phyloP scores from a whole-genome alignment of 2,888 invertebrate genomes.

The Andricus quercusramuli region DNA sequence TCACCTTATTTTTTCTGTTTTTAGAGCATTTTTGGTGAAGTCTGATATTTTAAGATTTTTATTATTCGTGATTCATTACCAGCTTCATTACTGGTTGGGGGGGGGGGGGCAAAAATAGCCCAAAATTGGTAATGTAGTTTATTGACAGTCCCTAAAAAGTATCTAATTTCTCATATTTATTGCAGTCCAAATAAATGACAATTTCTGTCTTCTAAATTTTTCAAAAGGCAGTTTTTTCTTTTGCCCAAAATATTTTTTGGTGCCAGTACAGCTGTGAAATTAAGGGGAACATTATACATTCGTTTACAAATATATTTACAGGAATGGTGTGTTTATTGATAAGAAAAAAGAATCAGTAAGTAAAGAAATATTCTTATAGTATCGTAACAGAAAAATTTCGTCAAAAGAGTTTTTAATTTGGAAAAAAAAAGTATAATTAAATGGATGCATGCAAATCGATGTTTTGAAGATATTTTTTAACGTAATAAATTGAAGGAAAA shows the following conservation, averaged over 20 bases:
- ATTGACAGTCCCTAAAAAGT: too few species aligned
- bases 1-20: too few species aligned
- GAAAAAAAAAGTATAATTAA: neutral
- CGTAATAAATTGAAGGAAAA: neutral
- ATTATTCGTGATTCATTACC: too few species aligned
- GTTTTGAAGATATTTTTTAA: slow-evolving; percentile 1
- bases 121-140: too few species aligned
- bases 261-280: neutral
- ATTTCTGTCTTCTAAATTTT: neutral
- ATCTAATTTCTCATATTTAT: too few species aligned
- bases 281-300: neutral
- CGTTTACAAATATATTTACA: neutral
- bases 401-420: neutral
- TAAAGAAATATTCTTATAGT: neutral
- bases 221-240: neutral
- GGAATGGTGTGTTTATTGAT: slow-evolving; percentile 21
- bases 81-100: too few species aligned
- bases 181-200: too few species aligned
- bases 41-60: too few species aligned
- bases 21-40: too few species aligned
- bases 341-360: neutral
- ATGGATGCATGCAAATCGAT: slow-evolving; percentile 4
- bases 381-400: neutral
- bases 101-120: too few species aligned
- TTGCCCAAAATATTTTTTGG: neutral